Conservation (phyloP, 2,113 vertebrate species). For the Oreochromis tanganicae region DNA sequence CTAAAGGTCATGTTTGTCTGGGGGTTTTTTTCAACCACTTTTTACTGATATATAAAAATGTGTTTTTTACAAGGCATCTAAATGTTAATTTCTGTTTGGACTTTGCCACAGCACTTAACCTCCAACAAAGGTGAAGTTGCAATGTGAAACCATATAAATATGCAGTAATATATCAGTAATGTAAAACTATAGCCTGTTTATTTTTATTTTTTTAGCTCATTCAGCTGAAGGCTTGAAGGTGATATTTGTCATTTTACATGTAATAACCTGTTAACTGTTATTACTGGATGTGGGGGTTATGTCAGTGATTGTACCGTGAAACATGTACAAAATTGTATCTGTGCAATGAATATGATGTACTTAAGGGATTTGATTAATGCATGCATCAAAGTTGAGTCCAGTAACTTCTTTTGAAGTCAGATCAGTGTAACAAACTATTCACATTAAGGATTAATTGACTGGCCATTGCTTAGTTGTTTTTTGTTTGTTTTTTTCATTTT, state of each 20-base stretch:
- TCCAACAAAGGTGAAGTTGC: not conserved
- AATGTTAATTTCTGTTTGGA: not conserved
- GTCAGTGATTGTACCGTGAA: not conserved
- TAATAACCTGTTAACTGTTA: not conserved
- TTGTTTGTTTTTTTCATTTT: not conserved
- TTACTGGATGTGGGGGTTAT: not conserved
- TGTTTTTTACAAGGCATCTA: not conserved
- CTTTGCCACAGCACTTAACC: not conserved
- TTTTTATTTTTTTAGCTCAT: not conserved
- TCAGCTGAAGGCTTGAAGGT: not conserved
- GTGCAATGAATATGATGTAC: not conserved
- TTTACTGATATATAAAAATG: not conserved
- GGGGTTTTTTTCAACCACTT: not conserved
- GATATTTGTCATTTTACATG: not conserved
- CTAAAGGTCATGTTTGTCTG: not conserved
- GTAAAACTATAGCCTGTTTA: not conserved
- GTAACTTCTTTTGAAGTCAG: not conserved
- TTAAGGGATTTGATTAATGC: not conserved
- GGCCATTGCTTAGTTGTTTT: not conserved
- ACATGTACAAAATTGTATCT: not conserved
- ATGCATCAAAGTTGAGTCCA: not conserved
- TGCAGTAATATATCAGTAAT: not conserved
- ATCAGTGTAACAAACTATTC: not conserved
- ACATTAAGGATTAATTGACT: not conserved
- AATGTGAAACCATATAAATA: not conserved